phyloP scores from a whole-genome alignment of 2,797 vertebrate species.

The Emydoidea blandingii region DNA sequence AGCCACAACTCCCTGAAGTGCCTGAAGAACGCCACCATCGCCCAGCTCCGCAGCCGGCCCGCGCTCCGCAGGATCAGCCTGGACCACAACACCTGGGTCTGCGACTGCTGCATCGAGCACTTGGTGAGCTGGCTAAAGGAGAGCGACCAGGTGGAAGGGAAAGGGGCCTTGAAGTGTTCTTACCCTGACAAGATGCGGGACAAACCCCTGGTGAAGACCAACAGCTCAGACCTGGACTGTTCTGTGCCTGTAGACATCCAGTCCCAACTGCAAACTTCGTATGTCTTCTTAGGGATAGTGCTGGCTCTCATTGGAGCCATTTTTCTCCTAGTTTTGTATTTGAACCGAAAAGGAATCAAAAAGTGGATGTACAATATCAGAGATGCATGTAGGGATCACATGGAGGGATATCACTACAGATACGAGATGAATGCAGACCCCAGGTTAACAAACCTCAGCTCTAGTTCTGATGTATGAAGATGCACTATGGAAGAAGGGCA shows the following conservation, averaged over 20 bases:
- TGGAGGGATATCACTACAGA: constrained; percentile 99
- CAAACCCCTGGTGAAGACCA: constrained; percentile 82
- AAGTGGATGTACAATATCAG: constrained; percentile 98
- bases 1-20: constrained; percentile 87
- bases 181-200: constrained; percentile 81
- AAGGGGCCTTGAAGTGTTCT: constrained; percentile 83
- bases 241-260: constrained; percentile 77
- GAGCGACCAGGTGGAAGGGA: constrained; percentile 80
- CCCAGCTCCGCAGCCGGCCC: constrained; percentile 79
- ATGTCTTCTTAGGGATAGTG: constrained; percentile 96
- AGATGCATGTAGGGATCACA: constrained; percentile 98
- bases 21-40: constrained; percentile 80
- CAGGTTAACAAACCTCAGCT: constrained; percentile 93
- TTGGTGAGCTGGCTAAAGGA: constrained; percentile 89
- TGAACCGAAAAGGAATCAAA: constrained; percentile 99
- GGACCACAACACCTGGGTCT: constrained; percentile 89
- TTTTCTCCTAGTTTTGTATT: constrained; percentile 97
- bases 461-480: constrained; percentile 94
- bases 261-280: constrained; percentile 93
- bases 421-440: constrained; percentile 97
- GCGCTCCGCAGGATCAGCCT: constrained; percentile 79
- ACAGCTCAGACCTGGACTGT: constrained; percentile 83
- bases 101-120: constrained; percentile 88
- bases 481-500: background rate
- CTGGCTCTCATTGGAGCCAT: constrained; percentile 96